Percentiles rank a stretch among this genome's conserved stretches.
These are phyloP conservation scores for Clepsis dumicolana DNA, from an alignment of 2,888 invertebrate genomes.

Conservation along the genomic window DNA sequence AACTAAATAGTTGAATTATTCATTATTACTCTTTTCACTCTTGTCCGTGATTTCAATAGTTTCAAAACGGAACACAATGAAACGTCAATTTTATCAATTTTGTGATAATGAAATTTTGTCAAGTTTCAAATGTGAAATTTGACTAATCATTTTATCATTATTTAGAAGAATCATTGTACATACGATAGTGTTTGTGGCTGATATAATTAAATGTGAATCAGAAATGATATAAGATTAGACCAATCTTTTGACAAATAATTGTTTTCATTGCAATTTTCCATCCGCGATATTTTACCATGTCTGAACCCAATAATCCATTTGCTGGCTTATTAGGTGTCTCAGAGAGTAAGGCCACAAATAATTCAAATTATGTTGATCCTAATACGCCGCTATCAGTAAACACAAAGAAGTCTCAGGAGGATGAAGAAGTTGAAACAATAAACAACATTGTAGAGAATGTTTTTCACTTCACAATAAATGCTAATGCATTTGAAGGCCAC, in stretches of 20 bases:
- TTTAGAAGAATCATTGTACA: conserved; percentile 8
- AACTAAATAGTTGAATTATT: background rate
- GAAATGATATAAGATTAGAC: conserved; percentile 33
- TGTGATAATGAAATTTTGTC: conserved; percentile 58
- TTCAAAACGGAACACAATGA: conserved; percentile 47
- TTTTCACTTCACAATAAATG: conserved; percentile 90
- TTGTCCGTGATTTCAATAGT: conserved; percentile 41
- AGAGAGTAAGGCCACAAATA: conserved; percentile 58
- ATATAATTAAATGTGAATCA: conserved; percentile 11
- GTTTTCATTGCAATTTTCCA: conserved; percentile 46
- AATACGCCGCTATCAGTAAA: conserved; percentile 55
- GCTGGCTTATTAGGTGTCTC: conserved; percentile 72
- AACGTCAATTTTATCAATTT: conserved; percentile 58
- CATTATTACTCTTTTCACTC: background rate
- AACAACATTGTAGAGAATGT: conserved; percentile 89
- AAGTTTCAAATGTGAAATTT: conserved; percentile 42
- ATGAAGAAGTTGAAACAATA: conserved; percentile 68
- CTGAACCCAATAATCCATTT: conserved; percentile 79
- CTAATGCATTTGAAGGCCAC: conserved; percentile 66
- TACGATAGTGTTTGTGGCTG: conserved; percentile 8
- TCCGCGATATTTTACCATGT: conserved; percentile 60
- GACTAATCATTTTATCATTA: conserved; percentile 39
- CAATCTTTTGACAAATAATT: conserved; percentile 24
- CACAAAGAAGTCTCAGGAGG: conserved; percentile 58
- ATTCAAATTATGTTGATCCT: conserved; percentile 57